Base-by-base conservation (phyloP, 2,888 invertebrate genomes). In the Apoda limacodes region DNA sequence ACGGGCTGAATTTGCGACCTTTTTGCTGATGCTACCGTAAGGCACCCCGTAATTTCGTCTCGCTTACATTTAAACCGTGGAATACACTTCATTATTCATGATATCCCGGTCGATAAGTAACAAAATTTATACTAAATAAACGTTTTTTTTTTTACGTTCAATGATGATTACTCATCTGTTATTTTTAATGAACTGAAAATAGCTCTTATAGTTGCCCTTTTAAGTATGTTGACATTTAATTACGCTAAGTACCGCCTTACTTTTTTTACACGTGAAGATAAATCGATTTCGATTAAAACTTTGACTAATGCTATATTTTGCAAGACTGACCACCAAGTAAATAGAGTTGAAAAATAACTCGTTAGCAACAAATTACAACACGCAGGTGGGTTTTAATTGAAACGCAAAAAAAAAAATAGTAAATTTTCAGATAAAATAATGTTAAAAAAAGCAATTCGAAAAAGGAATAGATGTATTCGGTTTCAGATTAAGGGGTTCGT, bases 221-320 rank as follows among this genome's bases (percentile, higher is more conserved):
- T 45, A 41, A 42, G 44, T 44, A 62, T 60, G 70, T 60, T 70
- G 72, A 63, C 74, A 68, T 74, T 72, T 72, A 67, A 65, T 66
- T 64, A 67, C 63, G 62, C 32, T 30, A 42, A 48, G 30, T 29
- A 38, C 42, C 45, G 43, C 30, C 26, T 47, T 50, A 45, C 43
- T n/a, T n/a, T n/a, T 53, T 55, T 49, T 50, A 51, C 40, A 42
- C 42, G 35, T 37, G 51, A 46, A 47, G 54, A 60, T 55, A 53
- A 52, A 63, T 60, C 44, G 52, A 45, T 46, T 40, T 40, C 52
- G 48, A 57, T 61, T 54, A 51, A 50, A 53, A 45, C 41, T 50
- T 49, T 47, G 51, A 57, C 57, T 52, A 39, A 39, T 27, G 32
- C 30, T 34, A 34, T 35, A 34, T 33, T 37, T 35, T 20, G 22